Evolutionary conservation across 2,888 invertebrate genomes (phyloP).

Genomic region (Drosophila subquinaria): DNA sequence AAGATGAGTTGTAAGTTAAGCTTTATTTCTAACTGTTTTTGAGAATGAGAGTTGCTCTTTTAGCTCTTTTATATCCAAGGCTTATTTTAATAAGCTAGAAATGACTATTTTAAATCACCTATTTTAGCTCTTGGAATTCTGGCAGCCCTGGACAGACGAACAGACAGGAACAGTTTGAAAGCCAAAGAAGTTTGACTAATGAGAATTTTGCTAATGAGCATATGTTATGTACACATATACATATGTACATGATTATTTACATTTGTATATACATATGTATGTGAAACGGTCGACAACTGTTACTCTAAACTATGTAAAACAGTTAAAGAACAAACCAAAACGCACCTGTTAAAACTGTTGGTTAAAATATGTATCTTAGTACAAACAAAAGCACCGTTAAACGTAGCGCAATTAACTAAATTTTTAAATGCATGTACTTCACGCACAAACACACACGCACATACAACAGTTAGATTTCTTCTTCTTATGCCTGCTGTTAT

Average conservation of each 20-base stretch:
- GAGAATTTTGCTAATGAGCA: conserved; percentile 18
- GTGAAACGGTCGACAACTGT: conserved; percentile 27
- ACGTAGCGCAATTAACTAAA: conserved; percentile 34
- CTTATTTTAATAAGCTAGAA: too few species aligned
- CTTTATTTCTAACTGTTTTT: neutral
- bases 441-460: conserved; percentile 28
- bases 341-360: conserved; percentile 49
- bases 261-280: neutral
- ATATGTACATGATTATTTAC: neutral
- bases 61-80: neutral
- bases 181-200: conserved; percentile 12
- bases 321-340: conserved; percentile 36
- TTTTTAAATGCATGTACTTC: conserved; percentile 39
- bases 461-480: conserved; percentile 57
- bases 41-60: neutral
- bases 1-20: neutral
- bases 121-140: too few species aligned
- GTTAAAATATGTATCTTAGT: conserved; percentile 29
- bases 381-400: conserved; percentile 32
- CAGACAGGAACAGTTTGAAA: conserved; percentile 6
- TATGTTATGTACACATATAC: neutral
- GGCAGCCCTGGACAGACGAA: neutral
- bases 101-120: too few species aligned
- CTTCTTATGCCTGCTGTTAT: conserved; percentile 15
- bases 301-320: conserved; percentile 34